Conservation (phyloP, 2,888 invertebrate genomes). For the Sylvicola cinctus region DNA sequence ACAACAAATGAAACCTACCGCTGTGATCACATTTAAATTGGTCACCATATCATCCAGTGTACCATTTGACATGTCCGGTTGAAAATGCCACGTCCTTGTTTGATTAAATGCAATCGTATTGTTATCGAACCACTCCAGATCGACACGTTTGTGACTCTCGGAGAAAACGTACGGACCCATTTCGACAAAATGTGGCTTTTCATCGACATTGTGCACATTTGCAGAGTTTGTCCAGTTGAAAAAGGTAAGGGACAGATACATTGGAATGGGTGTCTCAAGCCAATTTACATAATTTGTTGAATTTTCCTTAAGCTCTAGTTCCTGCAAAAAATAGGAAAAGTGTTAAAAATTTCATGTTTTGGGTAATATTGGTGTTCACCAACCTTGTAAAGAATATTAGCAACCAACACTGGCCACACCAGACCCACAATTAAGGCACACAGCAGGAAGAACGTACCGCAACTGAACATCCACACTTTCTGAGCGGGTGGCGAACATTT, state of each 20-base stretch:
- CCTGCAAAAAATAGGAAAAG: conserved; percentile 23
- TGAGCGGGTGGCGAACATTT: conserved; percentile 20
- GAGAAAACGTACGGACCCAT: conserved; percentile 53
- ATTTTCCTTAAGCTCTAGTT: conserved; percentile 36
- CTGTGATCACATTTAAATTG: conserved; percentile 54
- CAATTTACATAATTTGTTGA: conserved; percentile 51
- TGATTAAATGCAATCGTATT: conserved; percentile 58
- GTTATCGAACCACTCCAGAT: conserved; percentile 46
- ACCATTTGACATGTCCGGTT: conserved; percentile 47
- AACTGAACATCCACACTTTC: conserved; percentile 22
- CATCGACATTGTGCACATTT: conserved; percentile 28
- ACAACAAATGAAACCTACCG: conserved; percentile 29
- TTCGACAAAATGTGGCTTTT: conserved; percentile 40
- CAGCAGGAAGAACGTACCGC: conserved; percentile 14
- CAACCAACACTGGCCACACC: too few relatives aligned
- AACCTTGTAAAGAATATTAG: too few relatives aligned
- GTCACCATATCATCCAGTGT: conserved; percentile 43
- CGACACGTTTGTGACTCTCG: conserved; percentile 18
- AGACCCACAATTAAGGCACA: too few relatives aligned
- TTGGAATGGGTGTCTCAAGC: conserved; percentile 63
- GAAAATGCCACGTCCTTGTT: conserved; percentile 51
- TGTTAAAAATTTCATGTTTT: conserved; percentile 2
- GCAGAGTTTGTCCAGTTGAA: conserved; percentile 63
- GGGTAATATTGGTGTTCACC: too few relatives aligned
- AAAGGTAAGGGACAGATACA: conserved; percentile 53